phyloP scores from a whole-genome alignment of 2,888 invertebrate species.

The Nomada fabriciana region DNA sequence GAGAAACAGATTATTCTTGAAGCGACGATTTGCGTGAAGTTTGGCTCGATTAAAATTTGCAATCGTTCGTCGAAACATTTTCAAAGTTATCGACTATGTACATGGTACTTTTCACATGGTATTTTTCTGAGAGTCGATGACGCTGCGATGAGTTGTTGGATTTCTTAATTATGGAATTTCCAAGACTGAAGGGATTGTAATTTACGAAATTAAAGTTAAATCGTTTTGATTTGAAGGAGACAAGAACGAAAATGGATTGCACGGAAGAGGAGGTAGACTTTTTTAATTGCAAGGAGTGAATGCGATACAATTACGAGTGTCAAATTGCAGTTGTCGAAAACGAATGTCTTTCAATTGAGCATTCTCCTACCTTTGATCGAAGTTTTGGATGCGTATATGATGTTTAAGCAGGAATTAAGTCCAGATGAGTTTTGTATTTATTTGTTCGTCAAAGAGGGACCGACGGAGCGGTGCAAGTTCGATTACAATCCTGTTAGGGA shows the following conservation, averaged over 20 bases:
- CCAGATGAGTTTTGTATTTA: constrained; percentile 58
- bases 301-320: not conserved
- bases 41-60: not conserved
- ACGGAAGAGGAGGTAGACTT: constrained; percentile 31
- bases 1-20: too few relatives aligned
- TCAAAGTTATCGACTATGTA: constrained; percentile 15
- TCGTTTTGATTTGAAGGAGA: not conserved
- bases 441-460: constrained; percentile 21
- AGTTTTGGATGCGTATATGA: constrained; percentile 40
- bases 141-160: too few relatives aligned
- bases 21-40: not conserved
- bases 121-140: not conserved
- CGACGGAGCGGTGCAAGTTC: not conserved
- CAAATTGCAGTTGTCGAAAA: constrained; percentile 35
- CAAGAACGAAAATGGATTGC: constrained; percentile 35
- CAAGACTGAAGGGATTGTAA: not conserved
- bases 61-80: not conserved
- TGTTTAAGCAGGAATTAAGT: constrained; percentile 8
- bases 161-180: not conserved
- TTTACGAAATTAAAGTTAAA: not conserved
- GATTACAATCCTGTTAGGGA: constrained; percentile 4
- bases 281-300: not conserved
- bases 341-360: constrained; percentile 46
- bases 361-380: constrained; percentile 50
- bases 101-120: too few relatives aligned